Evolutionary conservation across 2,113 vertebrate genomes (phyloP).

Genomic region (Accipiter virgatus): DNA sequence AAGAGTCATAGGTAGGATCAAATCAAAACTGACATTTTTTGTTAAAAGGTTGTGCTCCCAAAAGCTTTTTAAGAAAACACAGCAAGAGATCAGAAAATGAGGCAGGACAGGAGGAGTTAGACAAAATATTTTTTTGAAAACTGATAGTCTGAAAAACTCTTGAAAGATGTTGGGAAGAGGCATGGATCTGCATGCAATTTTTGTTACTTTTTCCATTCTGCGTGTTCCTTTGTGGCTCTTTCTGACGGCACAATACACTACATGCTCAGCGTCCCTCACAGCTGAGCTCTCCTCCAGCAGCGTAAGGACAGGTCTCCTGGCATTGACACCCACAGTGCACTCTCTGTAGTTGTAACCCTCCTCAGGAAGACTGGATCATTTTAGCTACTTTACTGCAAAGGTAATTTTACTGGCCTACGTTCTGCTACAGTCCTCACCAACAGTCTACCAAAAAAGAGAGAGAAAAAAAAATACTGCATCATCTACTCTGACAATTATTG

Average conservation of each 20-base stretch:
- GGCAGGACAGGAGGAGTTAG: background rate
- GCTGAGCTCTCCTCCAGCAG: background rate
- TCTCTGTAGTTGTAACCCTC: background rate
- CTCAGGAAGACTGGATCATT: background rate
- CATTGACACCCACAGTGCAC: background rate
- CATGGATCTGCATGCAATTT: background rate
- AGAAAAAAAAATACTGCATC: background rate
- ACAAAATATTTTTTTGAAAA: background rate
- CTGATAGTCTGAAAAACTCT: background rate
- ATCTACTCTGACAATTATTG: background rate
- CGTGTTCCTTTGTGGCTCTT: background rate
- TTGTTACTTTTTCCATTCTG: background rate
- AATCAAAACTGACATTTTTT: background rate
- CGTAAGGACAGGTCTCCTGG: background rate
- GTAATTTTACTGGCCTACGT: background rate
- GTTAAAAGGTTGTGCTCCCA: background rate
- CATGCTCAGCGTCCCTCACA: background rate
- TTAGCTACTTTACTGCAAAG: background rate
- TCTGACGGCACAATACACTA: background rate
- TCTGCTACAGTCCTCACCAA: background rate
- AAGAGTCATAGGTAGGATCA: background rate
- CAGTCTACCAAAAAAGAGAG: background rate
- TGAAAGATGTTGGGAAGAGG: background rate
- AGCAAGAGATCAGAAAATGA: background rate
- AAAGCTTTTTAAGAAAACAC: background rate